phyloP scores from a whole-genome alignment of 1,140 invertebrate genomes.

The Cyclargus thomasi region DNA sequence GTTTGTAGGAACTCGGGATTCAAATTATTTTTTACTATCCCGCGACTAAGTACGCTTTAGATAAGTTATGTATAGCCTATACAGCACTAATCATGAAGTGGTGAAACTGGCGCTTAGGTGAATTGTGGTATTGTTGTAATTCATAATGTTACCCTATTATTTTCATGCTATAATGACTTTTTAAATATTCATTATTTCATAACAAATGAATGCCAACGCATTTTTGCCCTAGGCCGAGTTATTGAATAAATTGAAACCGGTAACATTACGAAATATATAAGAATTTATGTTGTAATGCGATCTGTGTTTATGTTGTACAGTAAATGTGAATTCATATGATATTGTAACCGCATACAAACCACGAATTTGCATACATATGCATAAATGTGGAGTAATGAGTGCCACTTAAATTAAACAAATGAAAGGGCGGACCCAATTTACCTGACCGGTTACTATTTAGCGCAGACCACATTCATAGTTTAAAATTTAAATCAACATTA shows the following conservation, averaged over 20 bases:
- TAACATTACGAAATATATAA: neutral
- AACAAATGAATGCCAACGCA: neutral
- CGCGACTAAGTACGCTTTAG: too few relatives aligned
- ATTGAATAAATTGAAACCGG: neutral
- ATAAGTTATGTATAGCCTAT: too few relatives aligned
- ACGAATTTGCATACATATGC: constrained; percentile 22
- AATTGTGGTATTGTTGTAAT: too few relatives aligned
- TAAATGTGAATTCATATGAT: constrained; percentile 10
- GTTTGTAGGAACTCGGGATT: too few relatives aligned
- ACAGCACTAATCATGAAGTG: too few relatives aligned
- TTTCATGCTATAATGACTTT: too few relatives aligned
- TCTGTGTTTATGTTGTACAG: neutral
- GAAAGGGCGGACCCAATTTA: neutral
- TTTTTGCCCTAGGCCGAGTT: neutral
- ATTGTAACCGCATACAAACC: neutral
- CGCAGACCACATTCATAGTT: neutral
- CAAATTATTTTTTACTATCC: too few relatives aligned
- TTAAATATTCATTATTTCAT: neutral
- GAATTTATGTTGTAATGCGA: neutral
- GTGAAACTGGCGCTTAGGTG: too few relatives aligned
- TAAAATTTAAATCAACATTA: neutral
- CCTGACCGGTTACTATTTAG: neutral
- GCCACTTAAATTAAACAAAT: constrained; percentile 1
- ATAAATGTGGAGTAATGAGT: constrained; percentile 21
- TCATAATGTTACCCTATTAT: too few relatives aligned